Conservation (phyloP, 2,888 invertebrate species). For the Entomobrya multifasciata region DNA sequence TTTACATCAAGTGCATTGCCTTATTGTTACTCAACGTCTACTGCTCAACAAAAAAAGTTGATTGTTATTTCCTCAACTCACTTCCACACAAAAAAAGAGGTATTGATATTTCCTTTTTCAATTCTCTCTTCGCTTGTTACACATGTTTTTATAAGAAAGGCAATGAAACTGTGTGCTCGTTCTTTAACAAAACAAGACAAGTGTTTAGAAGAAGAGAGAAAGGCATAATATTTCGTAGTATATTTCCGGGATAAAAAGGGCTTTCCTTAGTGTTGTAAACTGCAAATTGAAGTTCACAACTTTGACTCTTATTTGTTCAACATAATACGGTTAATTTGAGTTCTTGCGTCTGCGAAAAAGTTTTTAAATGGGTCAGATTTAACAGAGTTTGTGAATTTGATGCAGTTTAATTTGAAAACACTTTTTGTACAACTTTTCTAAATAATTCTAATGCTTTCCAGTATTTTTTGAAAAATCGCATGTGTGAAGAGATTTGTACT, state of each 20-base stretch:
- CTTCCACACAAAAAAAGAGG: background rate
- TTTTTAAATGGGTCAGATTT: background rate
- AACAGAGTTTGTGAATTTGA: too few relatives aligned
- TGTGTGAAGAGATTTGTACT: too few relatives aligned
- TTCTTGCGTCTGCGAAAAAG: background rate
- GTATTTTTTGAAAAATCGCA: too few relatives aligned
- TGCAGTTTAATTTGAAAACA: too few relatives aligned
- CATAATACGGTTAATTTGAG: background rate
- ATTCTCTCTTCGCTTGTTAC: background rate
- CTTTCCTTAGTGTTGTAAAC: background rate
- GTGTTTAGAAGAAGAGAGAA: background rate
- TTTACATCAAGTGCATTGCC: slow-evolving; percentile 1
- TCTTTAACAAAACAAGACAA: background rate
- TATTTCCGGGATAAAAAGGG: background rate
- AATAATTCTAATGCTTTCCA: too few relatives aligned
- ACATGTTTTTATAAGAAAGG: too few relatives aligned
- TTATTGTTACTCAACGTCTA: slow-evolving; percentile 4
- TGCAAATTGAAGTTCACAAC: background rate
- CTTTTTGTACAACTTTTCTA: too few relatives aligned
- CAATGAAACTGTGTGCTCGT: too few relatives aligned
- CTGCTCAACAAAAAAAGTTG: slow-evolving; percentile 2
- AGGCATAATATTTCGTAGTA: background rate
- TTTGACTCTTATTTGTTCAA: background rate
- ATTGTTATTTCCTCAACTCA: slow-evolving; percentile 40
- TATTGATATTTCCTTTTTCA: slow-evolving; percentile 40